A percentile compares a stretch with the other conserved stretches of the same genome.
These are phyloP conservation scores for Rhopalosiphum nymphaeae DNA, from an alignment of 2,888 invertebrate genomes.

Conservation along the genomic window DNA sequence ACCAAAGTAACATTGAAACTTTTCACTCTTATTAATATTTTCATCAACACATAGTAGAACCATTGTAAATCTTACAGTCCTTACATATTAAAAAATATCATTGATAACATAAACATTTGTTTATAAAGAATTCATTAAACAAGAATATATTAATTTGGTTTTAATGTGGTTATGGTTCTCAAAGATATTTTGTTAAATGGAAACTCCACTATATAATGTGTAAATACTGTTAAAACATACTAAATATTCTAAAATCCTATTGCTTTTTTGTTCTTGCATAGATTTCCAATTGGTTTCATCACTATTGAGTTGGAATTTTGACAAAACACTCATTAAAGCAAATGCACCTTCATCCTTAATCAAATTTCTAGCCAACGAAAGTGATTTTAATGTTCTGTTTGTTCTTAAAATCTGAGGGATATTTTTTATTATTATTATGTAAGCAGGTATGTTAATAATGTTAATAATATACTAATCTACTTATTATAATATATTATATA, in stretches of 20 bases:
- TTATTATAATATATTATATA: neutral
- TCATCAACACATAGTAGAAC: neutral
- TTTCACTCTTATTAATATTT: neutral
- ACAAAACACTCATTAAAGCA: conserved; percentile 64
- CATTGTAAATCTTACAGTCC: neutral
- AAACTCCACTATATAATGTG: too few species aligned
- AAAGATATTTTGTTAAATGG: neutral
- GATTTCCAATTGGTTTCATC: conserved; percentile 55
- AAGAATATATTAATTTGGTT: neutral
- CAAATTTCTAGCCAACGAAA: conserved; percentile 66
- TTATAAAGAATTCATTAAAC: neutral
- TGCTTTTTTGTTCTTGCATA: conserved; percentile 28
- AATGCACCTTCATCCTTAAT: conserved; percentile 66
- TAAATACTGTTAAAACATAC: conserved; percentile 6
- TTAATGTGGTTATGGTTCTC: neutral
- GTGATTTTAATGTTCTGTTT: conserved; percentile 66
- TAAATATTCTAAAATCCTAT: conserved; percentile 30
- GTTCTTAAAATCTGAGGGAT: conserved; percentile 65
- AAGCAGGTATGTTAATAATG: neutral
- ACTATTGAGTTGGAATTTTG: conserved; percentile 41
- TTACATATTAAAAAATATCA: too few species aligned
- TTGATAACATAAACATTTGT: too few species aligned
- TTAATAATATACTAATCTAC: neutral
- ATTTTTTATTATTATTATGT: neutral
- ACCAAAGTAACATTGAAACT: too few species aligned